Evolutionary conservation across 2,888 invertebrate genomes (phyloP).

Genomic region (Pimpla rufipes): DNA sequence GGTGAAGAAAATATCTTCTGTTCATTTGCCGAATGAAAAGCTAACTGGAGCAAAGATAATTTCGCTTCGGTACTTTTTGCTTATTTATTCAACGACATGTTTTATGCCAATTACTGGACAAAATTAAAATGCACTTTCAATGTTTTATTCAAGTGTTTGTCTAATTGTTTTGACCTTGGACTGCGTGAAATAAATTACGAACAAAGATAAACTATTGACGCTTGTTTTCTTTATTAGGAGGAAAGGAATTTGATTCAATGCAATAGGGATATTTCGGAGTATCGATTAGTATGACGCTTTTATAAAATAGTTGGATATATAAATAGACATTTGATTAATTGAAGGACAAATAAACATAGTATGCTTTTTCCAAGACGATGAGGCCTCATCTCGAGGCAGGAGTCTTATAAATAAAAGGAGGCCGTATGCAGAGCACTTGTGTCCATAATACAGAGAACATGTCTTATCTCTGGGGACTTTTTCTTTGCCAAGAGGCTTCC

Average conservation of each 20-base stretch:
- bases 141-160: no score
- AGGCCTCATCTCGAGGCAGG: background rate
- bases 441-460: constrained; percentile 1
- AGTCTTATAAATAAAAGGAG: constrained; percentile 1
- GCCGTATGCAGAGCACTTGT: background rate
- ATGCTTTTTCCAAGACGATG: background rate
- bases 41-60: background rate
- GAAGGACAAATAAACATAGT: background rate
- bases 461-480: background rate
- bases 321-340: background rate
- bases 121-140: no score
- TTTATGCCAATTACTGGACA: no score
- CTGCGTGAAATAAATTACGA: no score
- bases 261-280: background rate
- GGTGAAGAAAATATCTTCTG: background rate
- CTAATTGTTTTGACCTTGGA: no score
- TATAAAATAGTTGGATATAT: background rate
- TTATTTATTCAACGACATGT: background rate
- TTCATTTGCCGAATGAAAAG: background rate
- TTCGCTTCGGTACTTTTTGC: background rate
- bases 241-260: background rate
- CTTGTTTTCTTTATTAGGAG: no score
- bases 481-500: background rate
- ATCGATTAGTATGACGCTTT: background rate
- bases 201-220: no score